Evolutionary conservation across 2,113 vertebrate species (phyloP).

Genomic region (Axis porcinus): DNA sequence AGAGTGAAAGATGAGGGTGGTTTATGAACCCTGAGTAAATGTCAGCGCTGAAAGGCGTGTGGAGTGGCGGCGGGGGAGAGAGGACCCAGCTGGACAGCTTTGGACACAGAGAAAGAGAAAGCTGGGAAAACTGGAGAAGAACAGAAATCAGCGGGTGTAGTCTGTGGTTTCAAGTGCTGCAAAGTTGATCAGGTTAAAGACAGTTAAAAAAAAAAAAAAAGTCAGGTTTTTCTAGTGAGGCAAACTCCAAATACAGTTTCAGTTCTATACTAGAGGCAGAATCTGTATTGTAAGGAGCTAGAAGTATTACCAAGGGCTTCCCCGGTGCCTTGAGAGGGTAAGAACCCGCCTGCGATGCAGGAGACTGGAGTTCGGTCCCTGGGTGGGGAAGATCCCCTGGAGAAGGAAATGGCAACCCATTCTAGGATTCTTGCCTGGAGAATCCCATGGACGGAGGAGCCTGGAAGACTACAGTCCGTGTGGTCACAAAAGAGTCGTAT

Average conservation of each 20-base stretch:
- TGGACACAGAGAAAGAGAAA: not conserved
- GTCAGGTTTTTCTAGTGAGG: not conserved
- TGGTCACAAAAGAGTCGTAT: not conserved
- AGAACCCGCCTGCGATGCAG: not conserved
- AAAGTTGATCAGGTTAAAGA: not conserved
- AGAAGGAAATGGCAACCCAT: not conserved
- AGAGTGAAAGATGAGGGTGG: not conserved
- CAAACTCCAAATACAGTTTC: not conserved
- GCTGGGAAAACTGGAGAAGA: not conserved
- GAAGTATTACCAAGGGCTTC: not conserved
- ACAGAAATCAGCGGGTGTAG: too few species aligned
- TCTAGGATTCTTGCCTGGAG: not conserved
- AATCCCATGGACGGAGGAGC: not conserved
- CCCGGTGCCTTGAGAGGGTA: not conserved
- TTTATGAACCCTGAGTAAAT: not conserved
- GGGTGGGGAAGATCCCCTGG: not conserved
- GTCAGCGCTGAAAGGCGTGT: not conserved
- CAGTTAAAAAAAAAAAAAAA: not conserved
- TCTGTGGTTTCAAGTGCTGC: not conserved
- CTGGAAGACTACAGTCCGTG: not conserved
- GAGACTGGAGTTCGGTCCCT: fast-evolving
- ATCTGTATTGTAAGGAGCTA: not conserved
- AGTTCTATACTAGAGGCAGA: too few species aligned
- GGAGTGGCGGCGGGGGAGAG: not conserved
- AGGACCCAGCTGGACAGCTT: not conserved